Conservation (phyloP, 92 coral and sea anemone genomes). For the Phenganax stokvisi region DNA sequence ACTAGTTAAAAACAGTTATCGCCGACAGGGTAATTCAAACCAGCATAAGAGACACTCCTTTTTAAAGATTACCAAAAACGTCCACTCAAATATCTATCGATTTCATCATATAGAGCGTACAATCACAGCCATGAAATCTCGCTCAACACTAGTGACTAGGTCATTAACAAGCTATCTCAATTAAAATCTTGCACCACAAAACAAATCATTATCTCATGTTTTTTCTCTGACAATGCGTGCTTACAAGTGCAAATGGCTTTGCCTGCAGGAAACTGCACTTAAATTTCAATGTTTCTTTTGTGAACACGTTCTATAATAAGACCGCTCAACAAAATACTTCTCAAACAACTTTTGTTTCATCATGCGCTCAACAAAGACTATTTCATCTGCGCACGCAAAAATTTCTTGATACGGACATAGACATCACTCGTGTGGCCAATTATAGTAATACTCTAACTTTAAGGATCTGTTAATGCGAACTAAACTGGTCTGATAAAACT, state of each 20-base stretch:
- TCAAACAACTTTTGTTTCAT: not conserved
- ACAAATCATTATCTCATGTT: not conserved
- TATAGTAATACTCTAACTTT: conserved; percentile 1
- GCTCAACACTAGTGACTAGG: not conserved
- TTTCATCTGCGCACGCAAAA: conserved; percentile 1
- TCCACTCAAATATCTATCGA: too few species aligned
- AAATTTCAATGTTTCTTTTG: not conserved
- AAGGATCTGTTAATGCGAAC: not conserved
- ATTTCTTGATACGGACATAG: not conserved
- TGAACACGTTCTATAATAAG: not conserved
- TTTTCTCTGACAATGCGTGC: conserved; percentile 8
- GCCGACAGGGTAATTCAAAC: too few species aligned
- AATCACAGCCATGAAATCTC: not conserved
- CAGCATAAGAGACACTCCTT: too few species aligned
- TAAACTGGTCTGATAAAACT: too few species aligned
- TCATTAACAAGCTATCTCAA: conserved; percentile 4
- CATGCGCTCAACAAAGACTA: not conserved
- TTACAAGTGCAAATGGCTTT: not conserved
- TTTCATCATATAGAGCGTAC: not conserved
- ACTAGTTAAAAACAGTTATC: too few species aligned
- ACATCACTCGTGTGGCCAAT: conserved; percentile 13
- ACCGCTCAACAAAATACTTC: not conserved
- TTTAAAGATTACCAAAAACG: too few species aligned
- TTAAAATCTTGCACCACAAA: not conserved
- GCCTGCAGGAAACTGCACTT: conserved; percentile 23